Evolutionary conservation across 2,113 vertebrate genomes (phyloP), one percentile per base, ranked within the genome.

Genomic region (Psilopogon haemacephalus): DNA sequence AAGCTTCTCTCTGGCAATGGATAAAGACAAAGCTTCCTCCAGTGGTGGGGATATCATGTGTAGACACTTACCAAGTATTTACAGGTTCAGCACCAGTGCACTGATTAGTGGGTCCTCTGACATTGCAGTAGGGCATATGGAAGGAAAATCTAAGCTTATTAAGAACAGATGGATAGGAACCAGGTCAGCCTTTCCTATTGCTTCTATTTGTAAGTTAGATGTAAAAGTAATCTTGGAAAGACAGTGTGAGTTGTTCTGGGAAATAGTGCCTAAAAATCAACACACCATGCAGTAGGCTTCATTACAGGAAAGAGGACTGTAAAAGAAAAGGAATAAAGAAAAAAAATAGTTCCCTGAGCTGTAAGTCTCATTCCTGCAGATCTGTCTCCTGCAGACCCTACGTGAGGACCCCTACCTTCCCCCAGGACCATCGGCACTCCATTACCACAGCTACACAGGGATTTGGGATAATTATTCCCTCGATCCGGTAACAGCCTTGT

Each of bases 111-210:
- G 28, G 50, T 63, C 85, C 82, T 94, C 72, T 85, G 85, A 89
- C 33, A 84, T 6, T 1, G 3, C 56, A 83, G 60, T 32, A 95
- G 89, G 86, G 46, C 68, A 93, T 86, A 75, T 92, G 70, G 60
- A 89, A 89, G 60, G 64, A 84, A 91, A 89, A 88, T 74, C 64
- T 74, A 52, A 71, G 35, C 46, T 89, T 91, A 91, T 94, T 93
- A 91, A 80, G 75, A 95, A 86, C 95, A 95, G 85, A 80, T 91
- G 85, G 88, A 15, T 81, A 77, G 86, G 60, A 93, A 63, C 26
- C 52, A 94, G 68, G 19, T 73, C 82, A 94, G 46, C 28, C 33
- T 80, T 88, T 48, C 38, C 38, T 85, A 37, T 27, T 88, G 88
- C 46, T 91, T 23, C 21, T 85, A 52, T 71, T 86, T 83, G 60